These are phyloP conservation scores for Willowsia nigromaculata DNA, from an alignment of 2,888 invertebrate genomes.

Conservation along the genomic window DNA sequence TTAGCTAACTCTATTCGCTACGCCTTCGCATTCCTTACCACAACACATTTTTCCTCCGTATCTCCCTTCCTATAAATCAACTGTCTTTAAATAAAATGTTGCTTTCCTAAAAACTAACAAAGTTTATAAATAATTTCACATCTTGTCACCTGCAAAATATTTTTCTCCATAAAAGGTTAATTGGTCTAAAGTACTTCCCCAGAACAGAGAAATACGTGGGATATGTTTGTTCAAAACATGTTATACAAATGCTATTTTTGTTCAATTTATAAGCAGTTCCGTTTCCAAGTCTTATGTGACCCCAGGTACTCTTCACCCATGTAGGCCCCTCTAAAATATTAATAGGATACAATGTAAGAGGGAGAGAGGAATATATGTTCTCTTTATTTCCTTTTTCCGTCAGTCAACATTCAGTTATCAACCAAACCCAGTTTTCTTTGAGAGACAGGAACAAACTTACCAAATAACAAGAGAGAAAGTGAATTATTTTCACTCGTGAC, in stretches of 20 bases:
- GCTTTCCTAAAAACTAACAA: not conserved
- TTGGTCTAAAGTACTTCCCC: not conserved
- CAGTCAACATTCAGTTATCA: slow-evolving; percentile 3
- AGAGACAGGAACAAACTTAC: not conserved
- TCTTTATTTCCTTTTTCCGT: not conserved
- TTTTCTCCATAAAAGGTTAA: not conserved
- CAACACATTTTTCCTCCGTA: not conserved
- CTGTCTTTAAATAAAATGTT: not conserved
- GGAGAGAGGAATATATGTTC: not conserved
- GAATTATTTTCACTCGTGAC: slow-evolving; percentile 15
- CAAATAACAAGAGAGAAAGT: not conserved
- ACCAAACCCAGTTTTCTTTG: not conserved
- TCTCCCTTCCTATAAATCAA: not conserved
- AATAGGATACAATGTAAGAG: not conserved
- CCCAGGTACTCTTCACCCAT: too few species aligned
- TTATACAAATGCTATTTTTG: too few species aligned
- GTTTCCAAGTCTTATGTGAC: too few species aligned
- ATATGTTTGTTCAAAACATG: not conserved
- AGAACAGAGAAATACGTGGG: not conserved
- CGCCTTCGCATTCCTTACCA: not conserved
- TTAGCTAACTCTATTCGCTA: not conserved
- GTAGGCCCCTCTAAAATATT: not conserved
- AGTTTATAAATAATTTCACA: not conserved
- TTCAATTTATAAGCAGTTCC: too few species aligned
- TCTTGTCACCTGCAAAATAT: not conserved